Conservation (phyloP, 2,888 invertebrate genomes). For the Harpagoxenus sublaevis region DNA sequence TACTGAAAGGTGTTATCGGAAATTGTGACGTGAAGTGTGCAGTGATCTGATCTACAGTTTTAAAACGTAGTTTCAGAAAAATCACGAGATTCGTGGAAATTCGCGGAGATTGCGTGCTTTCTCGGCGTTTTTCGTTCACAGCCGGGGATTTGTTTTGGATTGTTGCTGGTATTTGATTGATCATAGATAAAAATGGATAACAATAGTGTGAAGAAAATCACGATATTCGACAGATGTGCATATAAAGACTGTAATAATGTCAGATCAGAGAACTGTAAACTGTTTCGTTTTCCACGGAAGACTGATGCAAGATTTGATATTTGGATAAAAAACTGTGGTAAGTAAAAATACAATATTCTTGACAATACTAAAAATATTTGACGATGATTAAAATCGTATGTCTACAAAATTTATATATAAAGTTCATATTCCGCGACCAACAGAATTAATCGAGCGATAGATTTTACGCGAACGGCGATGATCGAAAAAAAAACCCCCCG, state of each 20-base stretch:
- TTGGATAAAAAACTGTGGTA: slow-evolving; percentile 11
- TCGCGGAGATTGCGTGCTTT: not conserved
- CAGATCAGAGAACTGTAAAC: not conserved
- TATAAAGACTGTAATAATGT: slow-evolving; percentile 4
- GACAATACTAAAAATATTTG: slow-evolving; percentile 6
- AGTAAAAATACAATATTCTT: slow-evolving; percentile 14
- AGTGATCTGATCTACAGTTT: not conserved
- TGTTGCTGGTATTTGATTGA: not conserved
- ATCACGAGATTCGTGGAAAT: not conserved
- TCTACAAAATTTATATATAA: not conserved
- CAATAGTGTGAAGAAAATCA: not conserved
- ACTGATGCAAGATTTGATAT: slow-evolving; percentile 12
- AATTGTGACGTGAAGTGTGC: not conserved
- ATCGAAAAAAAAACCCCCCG: too few species aligned
- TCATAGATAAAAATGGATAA: not conserved
- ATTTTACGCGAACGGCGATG: too few species aligned
- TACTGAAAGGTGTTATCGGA: not conserved
- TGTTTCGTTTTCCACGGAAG: slow-evolving; percentile 3
- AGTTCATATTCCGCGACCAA: too few species aligned
- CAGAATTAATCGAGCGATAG: too few species aligned
- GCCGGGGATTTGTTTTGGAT: not conserved
- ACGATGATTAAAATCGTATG: not conserved
- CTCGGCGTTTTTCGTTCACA: not conserved
- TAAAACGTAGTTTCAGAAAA: not conserved
- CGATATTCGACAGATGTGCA: not conserved